phyloP scores from a whole-genome alignment of 2,797 vertebrate species.

The Acomys russatus region DNA sequence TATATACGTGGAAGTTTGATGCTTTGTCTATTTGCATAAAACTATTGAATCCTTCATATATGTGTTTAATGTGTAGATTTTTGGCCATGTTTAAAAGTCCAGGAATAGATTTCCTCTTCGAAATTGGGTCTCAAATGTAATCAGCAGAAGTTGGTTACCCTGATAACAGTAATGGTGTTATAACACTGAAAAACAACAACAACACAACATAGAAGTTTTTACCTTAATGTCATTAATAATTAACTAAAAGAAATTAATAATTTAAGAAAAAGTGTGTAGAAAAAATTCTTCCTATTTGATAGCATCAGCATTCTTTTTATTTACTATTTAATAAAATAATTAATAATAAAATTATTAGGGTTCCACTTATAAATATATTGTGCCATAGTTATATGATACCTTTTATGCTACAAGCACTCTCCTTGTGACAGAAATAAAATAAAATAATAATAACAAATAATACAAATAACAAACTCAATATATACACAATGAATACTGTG shows the following conservation, averaged over 20 bases:
- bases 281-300: background rate
- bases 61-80: background rate
- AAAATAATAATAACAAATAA: background rate
- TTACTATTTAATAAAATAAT: background rate
- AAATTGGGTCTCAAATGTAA: background rate
- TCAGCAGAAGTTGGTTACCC: background rate
- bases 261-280: background rate
- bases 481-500: constrained; percentile 8
- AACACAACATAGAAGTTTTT: background rate
- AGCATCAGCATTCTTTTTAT: background rate
- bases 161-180: background rate
- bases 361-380: background rate
- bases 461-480: background rate
- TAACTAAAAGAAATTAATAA: background rate
- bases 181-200: background rate
- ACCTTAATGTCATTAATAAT: background rate
- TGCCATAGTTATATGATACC: rapidly evolving
- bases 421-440: background rate
- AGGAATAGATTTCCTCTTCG: no score
- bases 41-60: no score
- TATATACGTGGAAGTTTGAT: no score
- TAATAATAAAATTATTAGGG: background rate
- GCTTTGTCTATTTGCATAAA: background rate
- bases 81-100: background rate
- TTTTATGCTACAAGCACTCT: background rate